Evolutionary conservation across 2,888 invertebrate genomes (phyloP), one percentile per base, ranked within the genome.

Genomic region (Drosophila pseudotalamancana): DNA sequence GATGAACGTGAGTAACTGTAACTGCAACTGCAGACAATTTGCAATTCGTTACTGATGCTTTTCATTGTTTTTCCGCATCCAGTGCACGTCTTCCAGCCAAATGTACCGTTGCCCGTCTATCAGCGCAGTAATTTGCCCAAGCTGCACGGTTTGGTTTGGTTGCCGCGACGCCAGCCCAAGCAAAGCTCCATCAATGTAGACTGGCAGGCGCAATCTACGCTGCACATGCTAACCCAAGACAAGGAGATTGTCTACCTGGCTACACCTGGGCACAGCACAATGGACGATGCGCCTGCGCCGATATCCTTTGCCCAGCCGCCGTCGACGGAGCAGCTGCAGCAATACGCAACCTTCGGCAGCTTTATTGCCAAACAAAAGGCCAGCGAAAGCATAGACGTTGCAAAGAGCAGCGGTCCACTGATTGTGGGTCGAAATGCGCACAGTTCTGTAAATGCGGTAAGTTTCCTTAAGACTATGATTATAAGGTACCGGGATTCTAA

Each of bases 41-140:
- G 11, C 4, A 16, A 21, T 34, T 5, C 23, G 2, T n/a, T 14
- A 0, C 27, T 25, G 1, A 27, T 23, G n/a, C 48, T 53, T 39
- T n/a, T 9, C 23, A 14, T 4, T 1, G 43, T 71, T 37, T 87
- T 4, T 4, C 6, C 34, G 8, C 5, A 3, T 3, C 0, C 27
- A 95, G 95, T 95, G 73, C 93, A 93, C 79, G 92, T 95, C 43
- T 95, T 95, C 88, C 92, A 92, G 63, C 94, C 94, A 11, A 92
- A 90, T 69, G 93, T 92, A n/a, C 91, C 93, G 4, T 85, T 92
- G 51, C 93, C 93, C 0, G 85, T 94, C 4, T 94, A 93, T 82
- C 91, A 90, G 49, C 92, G 92, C 53, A 89, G 91, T 25, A 88
- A 92, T 53, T 69, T 94, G 45, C 92, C 93, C 6, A 90, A 91